Base-by-base conservation (phyloP, 2,797 vertebrate genomes). In the Semotilus atromaculatus region DNA sequence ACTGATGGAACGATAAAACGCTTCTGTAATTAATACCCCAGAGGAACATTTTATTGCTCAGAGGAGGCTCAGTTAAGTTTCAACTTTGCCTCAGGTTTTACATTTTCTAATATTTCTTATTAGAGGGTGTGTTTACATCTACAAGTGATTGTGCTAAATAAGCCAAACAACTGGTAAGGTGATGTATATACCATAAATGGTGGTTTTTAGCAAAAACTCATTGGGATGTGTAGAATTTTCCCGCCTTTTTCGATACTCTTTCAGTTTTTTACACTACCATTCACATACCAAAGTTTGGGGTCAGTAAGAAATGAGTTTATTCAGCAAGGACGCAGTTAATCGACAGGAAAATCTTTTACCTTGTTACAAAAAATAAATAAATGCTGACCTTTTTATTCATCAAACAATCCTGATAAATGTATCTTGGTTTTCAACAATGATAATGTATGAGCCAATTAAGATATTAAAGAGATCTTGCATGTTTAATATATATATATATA, bases 21-120 rank as follows among this genome's bases (percentile, higher is more conserved):
- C 34, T 70, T 74, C 58, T 80, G 40, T 80, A 77, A 77, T 67
- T 77, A 83, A 83, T 70, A 80, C 48, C 51, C 64, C 48, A 70
- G 23, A 71, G 66, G 79, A 71, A 21, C 64, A 26, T 70, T 71
- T 81, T 21, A 81, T 70, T 71, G 31, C 66, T 75, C 71, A 83
- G 71, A 83, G 43, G 40, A 62, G 40, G 70, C 13, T 62, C 55
- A 16, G 53, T 34, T 81, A 26, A 72, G 18, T 71, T 43, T 60
- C 2, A 45, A 23, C 11, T 62, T 45, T 19, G 8, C 64, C 53
- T 45, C n/a, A 71, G 53, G 19, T 72, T 45, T 64, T 48, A 80
- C n/a, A 26, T 67, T 66, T 70, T 26, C 31, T 10, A 55, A 14
- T 51, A 48, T 19, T 13, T 18, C 51, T 45, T 43, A 23, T 11